A percentile compares a stretch with the other conserved stretches of the same genome.
Conservation (phyloP, 92 coral and sea anemone species). For the Palythoa grandis region DNA sequence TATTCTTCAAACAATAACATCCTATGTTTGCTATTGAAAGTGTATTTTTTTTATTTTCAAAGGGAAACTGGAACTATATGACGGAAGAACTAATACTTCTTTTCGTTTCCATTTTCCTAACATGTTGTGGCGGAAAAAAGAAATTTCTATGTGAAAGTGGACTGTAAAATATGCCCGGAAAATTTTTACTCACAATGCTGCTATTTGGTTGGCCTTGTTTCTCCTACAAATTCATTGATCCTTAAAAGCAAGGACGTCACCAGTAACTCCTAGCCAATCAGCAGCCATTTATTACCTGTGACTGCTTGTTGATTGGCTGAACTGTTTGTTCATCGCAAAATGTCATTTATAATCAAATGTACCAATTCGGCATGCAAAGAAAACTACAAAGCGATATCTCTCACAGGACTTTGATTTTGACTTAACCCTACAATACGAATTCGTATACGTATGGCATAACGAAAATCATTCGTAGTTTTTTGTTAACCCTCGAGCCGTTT, state of each 20-base stretch:
- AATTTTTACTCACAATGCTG: constrained; percentile 46
- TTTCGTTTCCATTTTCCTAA: neutral
- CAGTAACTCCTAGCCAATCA: constrained; percentile 72
- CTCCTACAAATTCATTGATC: constrained; percentile 83
- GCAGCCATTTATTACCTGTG: constrained; percentile 53
- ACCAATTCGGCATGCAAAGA: constrained; percentile 91
- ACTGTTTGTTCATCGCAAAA: constrained; percentile 75
- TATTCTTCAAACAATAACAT: constrained; percentile 4
- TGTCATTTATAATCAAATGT: constrained; percentile 89
- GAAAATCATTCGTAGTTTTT: constrained; percentile 1
- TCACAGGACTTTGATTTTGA: constrained; percentile 30
- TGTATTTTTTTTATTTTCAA: neutral
- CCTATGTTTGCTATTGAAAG: constrained; percentile 26
- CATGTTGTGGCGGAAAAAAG: constrained; percentile 30
- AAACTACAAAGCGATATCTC: constrained; percentile 67
- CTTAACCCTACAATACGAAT: neutral
- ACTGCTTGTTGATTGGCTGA: constrained; percentile 79
- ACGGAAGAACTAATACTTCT: neutral
- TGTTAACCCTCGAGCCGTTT: neutral
- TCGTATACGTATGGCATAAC: constrained; percentile 26
- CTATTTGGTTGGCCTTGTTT: constrained; percentile 64
- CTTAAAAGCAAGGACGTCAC: constrained; percentile 77
- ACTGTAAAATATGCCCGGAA: constrained; percentile 67
- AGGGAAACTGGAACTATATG: neutral
- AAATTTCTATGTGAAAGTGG: constrained; percentile 57